Base-by-base conservation (phyloP, 1,140 invertebrate species). In the Ceratosolen fusciceps region DNA sequence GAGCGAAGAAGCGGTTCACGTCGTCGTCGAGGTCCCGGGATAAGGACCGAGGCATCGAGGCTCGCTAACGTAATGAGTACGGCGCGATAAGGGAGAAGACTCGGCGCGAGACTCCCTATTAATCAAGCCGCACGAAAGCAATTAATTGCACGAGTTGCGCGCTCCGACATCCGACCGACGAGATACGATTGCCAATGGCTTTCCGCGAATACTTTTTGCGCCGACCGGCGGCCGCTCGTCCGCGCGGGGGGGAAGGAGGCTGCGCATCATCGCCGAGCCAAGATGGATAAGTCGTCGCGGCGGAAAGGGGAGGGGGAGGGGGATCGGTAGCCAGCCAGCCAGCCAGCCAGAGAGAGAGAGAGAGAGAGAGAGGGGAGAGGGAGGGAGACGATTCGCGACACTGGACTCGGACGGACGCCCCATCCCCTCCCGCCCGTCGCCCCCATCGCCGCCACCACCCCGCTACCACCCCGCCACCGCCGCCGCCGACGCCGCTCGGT, bases 401-500 rank as follows among this genome's bases (percentile, higher is more conserved):
- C 80, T 75, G 74, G 67, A 62, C 52, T 31, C 31, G n/a, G n/a
- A n/a, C n/a, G n/a, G n/a, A n/a, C n/a, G n/a, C n/a, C n/a, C n/a
- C n/a, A n/a, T n/a, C n/a, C n/a, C n/a, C n/a, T n/a, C n/a, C n/a
- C n/a, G n/a, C n/a, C n/a, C 47, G 77, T 56, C 39, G 34, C n/a
- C 39, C n/a, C n/a, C n/a, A 60, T 21, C 24, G n/a, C n/a, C 49
- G 34, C 39, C 29, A 62, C 83, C 83, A 86, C 86, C 86, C 88
- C 85, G 85, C 86, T 86, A n/a, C n/a, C n/a, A n/a, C n/a, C n/a
- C n/a, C 47, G 77, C 68, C 39, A 49, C n/a, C 39, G 71, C 31
- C 24, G 71, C 31, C 24, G n/a, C n/a, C 49, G 34, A 56, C 29
- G 47, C 83, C 83, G 86, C 86, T 86, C 88, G 85, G 85, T 86